Percentiles rank a stretch among this genome's conserved stretches.
These are phyloP conservation scores for Nemotelus nigrinus DNA, from an alignment of 2,888 invertebrate genomes.

Conservation along the genomic window DNA sequence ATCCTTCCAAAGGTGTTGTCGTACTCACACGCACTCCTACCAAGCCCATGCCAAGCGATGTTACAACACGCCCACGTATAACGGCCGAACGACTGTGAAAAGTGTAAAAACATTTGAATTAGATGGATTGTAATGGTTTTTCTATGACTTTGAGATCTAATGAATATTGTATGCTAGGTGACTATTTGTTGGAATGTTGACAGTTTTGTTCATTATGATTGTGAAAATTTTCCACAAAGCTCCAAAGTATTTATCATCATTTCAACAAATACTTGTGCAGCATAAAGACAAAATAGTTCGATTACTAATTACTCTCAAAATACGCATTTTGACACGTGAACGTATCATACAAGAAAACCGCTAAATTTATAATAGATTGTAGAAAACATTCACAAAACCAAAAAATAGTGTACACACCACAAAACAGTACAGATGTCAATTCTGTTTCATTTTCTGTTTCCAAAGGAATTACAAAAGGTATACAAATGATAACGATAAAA, in stretches of 20 bases:
- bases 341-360: too few relatives aligned
- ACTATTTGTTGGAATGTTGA: too few relatives aligned
- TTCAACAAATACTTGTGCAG: not conserved
- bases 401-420: conserved; percentile 59
- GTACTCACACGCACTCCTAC: conserved; percentile 97
- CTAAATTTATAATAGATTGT: too few relatives aligned
- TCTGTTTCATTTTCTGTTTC: not conserved
- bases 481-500: conserved; percentile 4
- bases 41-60: conserved; percentile 89
- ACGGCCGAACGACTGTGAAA: conserved; percentile 91
- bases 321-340: too few relatives aligned
- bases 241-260: not conserved
- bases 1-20: conserved; percentile 93
- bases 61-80: conserved; percentile 93
- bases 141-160: not conserved
- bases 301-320: too few relatives aligned
- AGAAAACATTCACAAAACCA: conserved; percentile 54
- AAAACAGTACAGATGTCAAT: conserved; percentile 57
- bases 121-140: conserved; percentile 7
- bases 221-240: too few relatives aligned
- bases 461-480: conserved; percentile 37
- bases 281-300: too few relatives aligned
- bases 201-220: too few relatives aligned
- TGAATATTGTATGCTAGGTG: too few relatives aligned
- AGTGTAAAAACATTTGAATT: conserved; percentile 51